Base-by-base conservation (phyloP, 1,140 invertebrate species). In the Lepidurus apus region DNA sequence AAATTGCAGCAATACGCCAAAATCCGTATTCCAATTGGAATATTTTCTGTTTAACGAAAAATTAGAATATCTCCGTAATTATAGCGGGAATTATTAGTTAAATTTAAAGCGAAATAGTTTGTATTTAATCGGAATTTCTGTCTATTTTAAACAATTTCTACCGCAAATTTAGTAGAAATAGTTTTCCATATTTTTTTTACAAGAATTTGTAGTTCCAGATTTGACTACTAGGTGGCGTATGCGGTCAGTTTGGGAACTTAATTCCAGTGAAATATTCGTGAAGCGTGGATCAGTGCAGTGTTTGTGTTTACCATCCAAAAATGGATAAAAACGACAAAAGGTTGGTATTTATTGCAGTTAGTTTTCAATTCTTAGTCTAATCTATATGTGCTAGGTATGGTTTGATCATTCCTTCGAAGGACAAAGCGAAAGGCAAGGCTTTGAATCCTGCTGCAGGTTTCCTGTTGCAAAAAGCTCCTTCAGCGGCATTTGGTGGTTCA, bases 351-450 rank as follows among this genome's bases (percentile, higher is more conserved):
- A 65, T 17, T n/a, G 7, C 9, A 9, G 4, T 17, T 65, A 7
- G 17, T 1, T 47, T 65, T 65, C 17, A 65, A 65, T 17, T n/a
- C 4, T 7, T 9, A 34, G 45, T 65, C 17, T 65, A 65, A n/a
- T 42, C 47, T 47, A 13, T 45, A 65, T 11, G 0, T 76, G 24
- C 43, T 74, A 82, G 81, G 76, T 82, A 82, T 74, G 81, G 81
- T 34, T 77, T 82, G 17, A 81, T 82, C 43, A 74, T 82, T 65
- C 79, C 81, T 7, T 78, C 80, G 2, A 80, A 81, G 74, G 73
- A 45, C 0, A 80, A 79, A 24, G 34, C 34, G 34, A 34, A 34
- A 34, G 80, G 76, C 9, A 74, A 45, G n/a, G 75, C 43, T 34
- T 11, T 78, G 24, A 53, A 42, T 34, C 74, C 75, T 45, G 73